Evolutionary conservation across 2,113 vertebrate species (phyloP), one percentile per base, ranked within the genome.

Genomic region (Pionites leucogaster): DNA sequence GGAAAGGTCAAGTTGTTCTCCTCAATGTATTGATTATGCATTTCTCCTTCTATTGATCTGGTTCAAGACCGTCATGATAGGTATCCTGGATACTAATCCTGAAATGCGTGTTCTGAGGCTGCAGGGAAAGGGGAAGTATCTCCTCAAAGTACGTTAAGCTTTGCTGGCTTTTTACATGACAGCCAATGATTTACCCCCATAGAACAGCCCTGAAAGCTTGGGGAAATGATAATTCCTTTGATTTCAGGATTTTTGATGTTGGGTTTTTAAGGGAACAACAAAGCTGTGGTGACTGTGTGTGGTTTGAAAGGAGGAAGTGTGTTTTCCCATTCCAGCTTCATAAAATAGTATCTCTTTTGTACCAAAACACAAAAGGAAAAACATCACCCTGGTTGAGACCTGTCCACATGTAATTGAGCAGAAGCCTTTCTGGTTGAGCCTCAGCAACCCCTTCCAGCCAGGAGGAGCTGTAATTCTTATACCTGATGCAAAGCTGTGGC

Each of bases 1-100:
- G 23, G 81, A 96, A 96, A 96, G 92, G 91, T 91, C 91, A 96
- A 62, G 74, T 71, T 91, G 88, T 69, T 79, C 78, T 82, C 91
- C 69, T 95, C 91, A 53, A 96, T 93, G 70, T 52, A 96, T 93
- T 1, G 91, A 90, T 94, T 95, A 92, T 79, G 25, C 93, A 86
- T 94, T 97, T 95, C 78, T 96, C 86, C 67, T 92, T 49, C 77
- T 93, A 92, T 92, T 82, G 95, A 95, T 92, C 74, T 65, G 22
- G 50, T 87, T 92, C 96, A 96, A 94, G 91, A 77, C 93, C 79
- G 57, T 81, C 88, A 72, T 88, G 86, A 91, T 95, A 82, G 96
- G 78, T 91, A 81, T 42, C 71, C 33, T 92, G 88, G 96, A 89
- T 94, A 46, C 86, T 89, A 95, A 94, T 92, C 93, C 78, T 59